Base-by-base conservation (phyloP, 1,140 invertebrate genomes). In the Fopius arisanus region DNA sequence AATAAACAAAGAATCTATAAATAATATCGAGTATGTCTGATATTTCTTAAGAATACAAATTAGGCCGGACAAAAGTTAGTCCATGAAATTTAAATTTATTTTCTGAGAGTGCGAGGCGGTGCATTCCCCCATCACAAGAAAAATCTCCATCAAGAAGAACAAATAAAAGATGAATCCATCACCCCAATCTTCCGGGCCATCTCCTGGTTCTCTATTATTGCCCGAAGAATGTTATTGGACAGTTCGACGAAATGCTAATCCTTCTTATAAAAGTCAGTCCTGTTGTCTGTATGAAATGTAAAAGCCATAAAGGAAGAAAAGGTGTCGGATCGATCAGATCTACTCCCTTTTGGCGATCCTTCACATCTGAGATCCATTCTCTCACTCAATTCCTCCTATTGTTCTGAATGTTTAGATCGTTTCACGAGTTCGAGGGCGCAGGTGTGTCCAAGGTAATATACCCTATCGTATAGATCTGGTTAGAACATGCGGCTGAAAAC, bases 401-500 rank as follows among this genome's bases (percentile, higher is more conserved):
- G 43, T 70, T 70, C 51, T 70, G 68, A 19, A 37, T 51, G 43
- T 59, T 70, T 54, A 6, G 28, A 6, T 51, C 21, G 41, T 19
- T 31, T 70, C 68, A 29, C 51, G 41, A 48, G 29, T 66, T 63
- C 14, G n/a, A 43, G 59, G 16, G 48, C 76, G 75, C 78, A 77
- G 78, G 75, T 79, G 78, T 77, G 77, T 67, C 74, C 41, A 75
- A 75, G 72, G 77, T 77, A 78, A 79, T 79, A 78, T 75, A 69
- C 65, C 43, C 75, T 70, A 73, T 78, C 78, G 77, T 75, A 70
- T 72, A 66, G 75, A 79, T 78, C 75, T 59, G 21, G 54, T 26
- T 28, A 10, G 23, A 59, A 28, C 54, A 59, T 19, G 1, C 65
- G 65, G 29, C 31, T 19, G 31, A 19, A 40, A 26, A 63, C 29